A percentile compares a stretch with the other conserved stretches of the same genome.
Conservation (phyloP, 2,888 invertebrate genomes). For the Drepanosiphum platanoidis region DNA sequence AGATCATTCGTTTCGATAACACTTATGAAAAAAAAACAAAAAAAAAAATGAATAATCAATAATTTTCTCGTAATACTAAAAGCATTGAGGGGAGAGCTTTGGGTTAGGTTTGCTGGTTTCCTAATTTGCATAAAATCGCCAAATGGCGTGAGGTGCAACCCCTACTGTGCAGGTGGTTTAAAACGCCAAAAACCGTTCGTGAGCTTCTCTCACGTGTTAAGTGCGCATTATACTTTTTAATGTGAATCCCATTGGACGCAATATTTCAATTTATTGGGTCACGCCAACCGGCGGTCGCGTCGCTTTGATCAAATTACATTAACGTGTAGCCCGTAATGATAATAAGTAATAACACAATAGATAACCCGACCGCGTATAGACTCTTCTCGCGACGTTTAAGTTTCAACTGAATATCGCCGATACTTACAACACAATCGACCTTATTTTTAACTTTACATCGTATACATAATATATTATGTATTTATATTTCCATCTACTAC, state of each 20-base stretch:
- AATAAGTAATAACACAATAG: slow-evolving; percentile 16
- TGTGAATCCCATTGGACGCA: slow-evolving; percentile 36
- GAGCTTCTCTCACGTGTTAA: slow-evolving; percentile 50
- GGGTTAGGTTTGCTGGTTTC: slow-evolving; percentile 12
- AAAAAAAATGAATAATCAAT: slow-evolving; percentile 21
- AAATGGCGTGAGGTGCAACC: slow-evolving; percentile 43
- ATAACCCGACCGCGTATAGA: neutral
- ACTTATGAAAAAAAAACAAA: neutral
- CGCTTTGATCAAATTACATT: slow-evolving; percentile 53
- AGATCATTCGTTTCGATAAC: neutral
- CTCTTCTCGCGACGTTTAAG: neutral
- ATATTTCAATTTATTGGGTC: slow-evolving; percentile 59
- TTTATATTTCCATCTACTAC: too few species aligned
- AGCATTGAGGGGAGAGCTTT: neutral
- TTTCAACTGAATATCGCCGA: slow-evolving; percentile 25
- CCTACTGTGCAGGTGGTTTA: slow-evolving; percentile 11
- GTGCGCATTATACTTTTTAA: slow-evolving; percentile 52
- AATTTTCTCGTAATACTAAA: slow-evolving; percentile 14
- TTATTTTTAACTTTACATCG: too few species aligned
- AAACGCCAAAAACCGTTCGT: slow-evolving; percentile 30
- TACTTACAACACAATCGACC: too few species aligned
- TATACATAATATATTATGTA: too few species aligned
- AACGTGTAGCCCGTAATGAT: neutral
- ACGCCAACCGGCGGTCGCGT: slow-evolving; percentile 2
- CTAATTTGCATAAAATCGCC: slow-evolving; percentile 52